Conservation (phyloP, 2,113 vertebrate genomes). For the Pipa parva region DNA sequence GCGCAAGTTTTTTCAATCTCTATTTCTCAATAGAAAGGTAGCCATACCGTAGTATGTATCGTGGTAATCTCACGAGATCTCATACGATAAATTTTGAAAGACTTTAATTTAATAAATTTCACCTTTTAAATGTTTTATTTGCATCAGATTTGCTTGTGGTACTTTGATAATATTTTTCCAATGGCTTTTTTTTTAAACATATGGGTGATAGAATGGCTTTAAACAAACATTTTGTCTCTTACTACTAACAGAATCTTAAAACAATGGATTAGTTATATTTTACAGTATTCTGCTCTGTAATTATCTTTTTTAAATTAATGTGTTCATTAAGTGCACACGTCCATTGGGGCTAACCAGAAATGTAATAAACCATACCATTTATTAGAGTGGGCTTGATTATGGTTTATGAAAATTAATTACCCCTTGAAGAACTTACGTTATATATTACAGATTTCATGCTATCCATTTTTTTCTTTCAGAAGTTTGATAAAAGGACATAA, state of each 20-base stretch:
- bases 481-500: conserved; percentile 56
- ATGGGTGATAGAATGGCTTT: too few relatives aligned
- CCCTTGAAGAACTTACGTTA: conserved; percentile 49
- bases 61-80: too few relatives aligned
- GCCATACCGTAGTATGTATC: too few relatives aligned
- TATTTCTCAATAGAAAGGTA: too few relatives aligned
- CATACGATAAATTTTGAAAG: too few relatives aligned
- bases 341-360: conserved; percentile 48
- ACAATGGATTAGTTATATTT: conserved; percentile 2
- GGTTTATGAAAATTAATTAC: conserved; percentile 60
- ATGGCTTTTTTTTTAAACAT: too few relatives aligned
- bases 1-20: too few relatives aligned
- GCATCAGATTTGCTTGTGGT: too few relatives aligned
- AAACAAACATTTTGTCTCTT: too few relatives aligned
- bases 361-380: conserved; percentile 50
- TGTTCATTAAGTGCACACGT: conserved; percentile 38
- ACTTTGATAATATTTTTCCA: too few relatives aligned
- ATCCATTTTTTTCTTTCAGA: conserved; percentile 8
- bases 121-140: too few relatives aligned
- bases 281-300: conserved; percentile 7
- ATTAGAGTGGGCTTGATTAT: conserved; percentile 52
- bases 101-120: too few relatives aligned
- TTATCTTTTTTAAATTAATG: conserved; percentile 38
- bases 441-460: conserved; percentile 46
- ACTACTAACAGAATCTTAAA: not conserved